These are phyloP conservation scores for Percina caprodes DNA, from an alignment of 2,113 vertebrate species.

Conservation along the genomic window DNA sequence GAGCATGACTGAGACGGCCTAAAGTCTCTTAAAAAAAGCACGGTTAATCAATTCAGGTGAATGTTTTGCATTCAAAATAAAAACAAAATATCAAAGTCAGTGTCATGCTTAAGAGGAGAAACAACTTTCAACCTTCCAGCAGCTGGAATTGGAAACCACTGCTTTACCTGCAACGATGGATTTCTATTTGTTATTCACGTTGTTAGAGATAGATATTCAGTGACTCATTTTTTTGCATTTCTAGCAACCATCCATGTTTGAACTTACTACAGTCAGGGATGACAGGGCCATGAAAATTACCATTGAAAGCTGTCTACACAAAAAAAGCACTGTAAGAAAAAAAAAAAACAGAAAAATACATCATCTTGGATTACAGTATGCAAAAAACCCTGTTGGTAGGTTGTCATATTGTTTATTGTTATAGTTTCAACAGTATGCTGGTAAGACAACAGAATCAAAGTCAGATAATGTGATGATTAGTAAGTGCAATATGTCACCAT, in stretches of 20 bases:
- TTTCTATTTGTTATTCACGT: slow-evolving; percentile 43
- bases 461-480: slow-evolving; percentile 1
- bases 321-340: slow-evolving; percentile 1
- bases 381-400: not conserved
- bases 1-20: not conserved
- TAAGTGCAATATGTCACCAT: not conserved
- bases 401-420: not conserved
- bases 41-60: not conserved
- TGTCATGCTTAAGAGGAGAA: not conserved
- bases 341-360: not conserved
- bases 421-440: not conserved
- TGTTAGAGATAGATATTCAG: slow-evolving; percentile 38
- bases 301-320: slow-evolving; percentile 41
- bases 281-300: slow-evolving; percentile 43
- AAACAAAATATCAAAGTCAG: slow-evolving; percentile 12
- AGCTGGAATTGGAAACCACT: slow-evolving; percentile 12
- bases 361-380: not conserved
- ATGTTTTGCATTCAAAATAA: not conserved
- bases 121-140: slow-evolving; percentile 18
- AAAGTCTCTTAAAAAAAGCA: not conserved
- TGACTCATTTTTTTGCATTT: slow-evolving; percentile 46
- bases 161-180: slow-evolving; percentile 40
- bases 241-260: slow-evolving; percentile 10
- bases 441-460: not conserved
- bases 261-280: slow-evolving; percentile 18